Evolutionary conservation across 2,888 invertebrate species (phyloP).

Genomic region (Heliconius charithonia): DNA sequence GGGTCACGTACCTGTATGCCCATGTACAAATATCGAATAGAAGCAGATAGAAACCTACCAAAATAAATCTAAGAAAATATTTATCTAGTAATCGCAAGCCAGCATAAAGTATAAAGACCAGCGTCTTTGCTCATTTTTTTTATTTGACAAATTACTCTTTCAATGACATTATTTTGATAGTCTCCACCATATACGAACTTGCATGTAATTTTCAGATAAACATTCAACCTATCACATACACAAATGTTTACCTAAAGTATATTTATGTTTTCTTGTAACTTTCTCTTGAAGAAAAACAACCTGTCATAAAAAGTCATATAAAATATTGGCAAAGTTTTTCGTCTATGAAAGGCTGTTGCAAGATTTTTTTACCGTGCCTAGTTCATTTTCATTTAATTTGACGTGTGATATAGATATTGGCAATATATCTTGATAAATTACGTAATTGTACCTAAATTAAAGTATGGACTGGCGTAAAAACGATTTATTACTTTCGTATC

Average conservation of each 20-base stretch:
- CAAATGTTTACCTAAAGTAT: slow-evolving; percentile 3
- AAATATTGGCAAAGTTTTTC: slow-evolving; percentile 26
- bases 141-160: not conserved
- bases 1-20: too few species aligned
- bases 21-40: too few species aligned
- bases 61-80: not conserved
- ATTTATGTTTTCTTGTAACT: slow-evolving; percentile 22
- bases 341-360: slow-evolving; percentile 3
- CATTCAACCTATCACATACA: slow-evolving; percentile 14
- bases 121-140: too few species aligned
- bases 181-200: not conserved
- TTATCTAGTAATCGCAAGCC: too few species aligned
- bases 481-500: slow-evolving; percentile 4
- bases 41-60: too few species aligned
- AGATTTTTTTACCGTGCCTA: slow-evolving; percentile 6
- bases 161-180: slow-evolving; percentile 4
- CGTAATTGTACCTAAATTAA: slow-evolving; percentile 2
- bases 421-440: slow-evolving; percentile 18
- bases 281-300: slow-evolving; percentile 11
- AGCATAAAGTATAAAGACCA: too few species aligned
- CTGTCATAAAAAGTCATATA: slow-evolving; percentile 29
- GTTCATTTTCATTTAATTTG: slow-evolving; percentile 22
- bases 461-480: not conserved
- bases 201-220: not conserved
- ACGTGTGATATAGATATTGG: slow-evolving; percentile 2